These are phyloP conservation scores for Geotrupes spiniger DNA, from an alignment of 2,888 invertebrate species.

Conservation along the genomic window DNA sequence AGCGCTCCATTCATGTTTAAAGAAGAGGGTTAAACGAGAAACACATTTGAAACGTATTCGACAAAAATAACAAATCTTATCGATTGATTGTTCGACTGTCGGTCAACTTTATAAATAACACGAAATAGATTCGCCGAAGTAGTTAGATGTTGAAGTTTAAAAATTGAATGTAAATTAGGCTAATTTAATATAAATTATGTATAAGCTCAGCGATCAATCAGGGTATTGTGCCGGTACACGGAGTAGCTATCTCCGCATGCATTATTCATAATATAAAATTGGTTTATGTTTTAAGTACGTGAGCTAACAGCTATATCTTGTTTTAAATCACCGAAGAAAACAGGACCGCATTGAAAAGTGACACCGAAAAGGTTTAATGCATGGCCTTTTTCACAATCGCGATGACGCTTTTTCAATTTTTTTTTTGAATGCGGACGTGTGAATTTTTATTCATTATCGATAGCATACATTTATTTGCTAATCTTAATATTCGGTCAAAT, in stretches of 20 bases:
- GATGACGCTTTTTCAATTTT: no score
- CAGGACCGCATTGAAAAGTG: constrained; percentile 15
- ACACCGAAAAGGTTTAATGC: constrained; percentile 14
- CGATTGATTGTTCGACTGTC: no score
- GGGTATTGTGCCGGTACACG: constrained; percentile 29
- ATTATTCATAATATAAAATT: constrained; percentile 37
- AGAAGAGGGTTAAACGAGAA: no score
- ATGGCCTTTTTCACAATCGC: no score
- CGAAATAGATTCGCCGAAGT: constrained; percentile 13
- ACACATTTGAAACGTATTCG: no score
- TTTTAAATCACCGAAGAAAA: constrained; percentile 20
- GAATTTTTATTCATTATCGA: no score
- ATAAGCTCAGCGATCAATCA: constrained; percentile 31
- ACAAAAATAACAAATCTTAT: no score
- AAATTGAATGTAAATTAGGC: constrained; percentile 31
- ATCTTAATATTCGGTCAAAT: no score
- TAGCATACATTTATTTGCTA: no score
- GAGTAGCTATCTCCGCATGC: constrained; percentile 33
- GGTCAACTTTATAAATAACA: no score
- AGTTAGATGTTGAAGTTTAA: constrained; percentile 22
- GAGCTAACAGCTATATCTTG: constrained; percentile 33
- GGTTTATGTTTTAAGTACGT: constrained; percentile 34
- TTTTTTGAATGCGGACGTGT: no score
- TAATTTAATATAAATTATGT: constrained; percentile 34
- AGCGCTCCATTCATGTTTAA: no score